Evolutionary conservation across 2,797 vertebrate genomes (phyloP), one percentile per base, ranked within the genome.

Genomic region (Enteromius trimaculatus): DNA sequence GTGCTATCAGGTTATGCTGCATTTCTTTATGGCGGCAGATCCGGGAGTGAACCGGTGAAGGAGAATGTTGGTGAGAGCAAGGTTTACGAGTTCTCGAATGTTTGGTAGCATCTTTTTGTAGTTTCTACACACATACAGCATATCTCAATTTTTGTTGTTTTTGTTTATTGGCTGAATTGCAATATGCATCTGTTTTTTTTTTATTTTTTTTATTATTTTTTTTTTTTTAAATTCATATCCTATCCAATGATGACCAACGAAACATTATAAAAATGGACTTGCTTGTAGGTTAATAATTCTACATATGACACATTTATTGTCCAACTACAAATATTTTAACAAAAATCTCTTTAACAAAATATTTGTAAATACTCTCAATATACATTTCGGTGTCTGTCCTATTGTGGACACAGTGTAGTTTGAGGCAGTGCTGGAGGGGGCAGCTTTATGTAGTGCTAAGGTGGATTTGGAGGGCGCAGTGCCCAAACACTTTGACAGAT

Each of bases 41-140:
- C 9, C 23, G 23, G 16, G 17, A 60, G 11, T 11, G 17, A 65
- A 44, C 11, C 17, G n/a, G 17, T 21, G 39, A 49, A 26, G 34
- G 31, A 31, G 7, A 77, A 44, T 51, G 37, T 69, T 37, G 34
- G 8, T 10, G 4, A 77, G 64, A 51, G 29, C 51, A 60, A 69
- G 37, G 51, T 69, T 70, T 21, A 47, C 16, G 8, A 62, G 39
- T 72, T 62, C 49, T 64, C 49, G 42, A 34, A 49, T 42, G 62
- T 64, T 47, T 55, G 21, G 26, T 62, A 31, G 23, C 17, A 31
- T 23, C 53, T 87, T 69, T 88, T 87, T 87, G 87, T 86, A 86
- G 84, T 84, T 21, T 81, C 85, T 47, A 13, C 39, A 39, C 37
- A 37, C 39, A 9, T 14, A 14, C 3, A 47, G 14, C 44, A 47